Percentiles rank a stretch among this genome's conserved stretches.
phyloP scores from a whole-genome alignment of 2,797 vertebrate species.

The Momotus momota region DNA sequence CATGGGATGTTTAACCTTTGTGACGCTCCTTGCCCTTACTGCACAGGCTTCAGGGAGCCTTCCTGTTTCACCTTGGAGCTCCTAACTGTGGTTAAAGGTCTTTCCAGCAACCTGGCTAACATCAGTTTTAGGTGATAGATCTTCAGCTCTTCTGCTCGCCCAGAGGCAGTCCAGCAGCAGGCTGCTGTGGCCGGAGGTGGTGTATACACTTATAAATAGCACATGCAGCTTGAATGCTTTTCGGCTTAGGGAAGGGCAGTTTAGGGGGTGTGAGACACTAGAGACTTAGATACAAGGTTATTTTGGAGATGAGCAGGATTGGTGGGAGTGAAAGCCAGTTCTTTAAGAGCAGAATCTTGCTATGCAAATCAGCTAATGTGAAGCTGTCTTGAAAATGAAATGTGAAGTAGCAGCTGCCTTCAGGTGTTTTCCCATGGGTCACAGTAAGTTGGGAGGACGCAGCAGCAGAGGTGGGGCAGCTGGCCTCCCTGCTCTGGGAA shows the following conservation, averaged over 20 bases:
- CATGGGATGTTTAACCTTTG: fast-evolving
- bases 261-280: neutral
- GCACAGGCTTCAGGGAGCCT: neutral
- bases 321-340: neutral
- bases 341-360: neutral
- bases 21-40: fast-evolving
- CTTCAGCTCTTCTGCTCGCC: neutral
- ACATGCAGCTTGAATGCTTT: neutral
- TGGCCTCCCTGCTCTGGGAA: neutral
- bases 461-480: neutral
- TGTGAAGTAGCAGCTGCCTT: neutral
- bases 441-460: neutral
- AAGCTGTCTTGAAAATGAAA: neutral
- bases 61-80: neutral
- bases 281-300: neutral
- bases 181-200: neutral
- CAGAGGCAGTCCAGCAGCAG: neutral
- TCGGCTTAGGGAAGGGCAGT: neutral
- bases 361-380: neutral
- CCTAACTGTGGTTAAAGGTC: neutral
- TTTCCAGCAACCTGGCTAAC: neutral
- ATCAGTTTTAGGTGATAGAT: neutral
- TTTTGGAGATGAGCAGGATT: neutral
- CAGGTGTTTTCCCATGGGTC: neutral
- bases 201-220: neutral